Conservation (phyloP, 2,113 vertebrate genomes). For the Lamprologus lemairii region DNA sequence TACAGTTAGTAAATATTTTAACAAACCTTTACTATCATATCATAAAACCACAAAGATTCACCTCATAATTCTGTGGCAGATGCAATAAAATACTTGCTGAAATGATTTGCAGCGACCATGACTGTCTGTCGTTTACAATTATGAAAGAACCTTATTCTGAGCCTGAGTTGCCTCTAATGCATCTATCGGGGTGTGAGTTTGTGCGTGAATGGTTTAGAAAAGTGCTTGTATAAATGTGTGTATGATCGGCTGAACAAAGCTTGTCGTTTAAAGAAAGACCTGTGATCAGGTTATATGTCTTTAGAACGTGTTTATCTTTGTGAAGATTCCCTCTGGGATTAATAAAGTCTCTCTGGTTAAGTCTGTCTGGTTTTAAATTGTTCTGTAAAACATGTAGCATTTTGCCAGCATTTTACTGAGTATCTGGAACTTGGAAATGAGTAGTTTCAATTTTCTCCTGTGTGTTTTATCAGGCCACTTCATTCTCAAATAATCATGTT, state of each 20-base stretch:
- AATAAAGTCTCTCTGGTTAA: background rate
- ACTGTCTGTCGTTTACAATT: background rate
- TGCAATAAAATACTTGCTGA: background rate
- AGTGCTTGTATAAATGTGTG: background rate
- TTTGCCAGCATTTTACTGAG: background rate
- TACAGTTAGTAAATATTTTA: background rate
- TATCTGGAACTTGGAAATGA: background rate
- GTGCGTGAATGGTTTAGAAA: background rate
- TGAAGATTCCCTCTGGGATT: background rate
- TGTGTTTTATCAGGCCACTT: background rate
- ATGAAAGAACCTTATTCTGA: background rate
- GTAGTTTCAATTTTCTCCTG: background rate
- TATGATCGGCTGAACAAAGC: background rate
- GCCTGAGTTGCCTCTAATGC: background rate
- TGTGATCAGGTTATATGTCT: background rate
- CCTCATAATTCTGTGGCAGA: background rate
- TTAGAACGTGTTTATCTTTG: background rate
- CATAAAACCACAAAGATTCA: background rate
- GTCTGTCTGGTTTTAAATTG: background rate
- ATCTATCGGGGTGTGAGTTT: background rate
- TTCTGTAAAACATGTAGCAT: background rate
- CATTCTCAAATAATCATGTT: background rate
- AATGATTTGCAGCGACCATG: background rate
- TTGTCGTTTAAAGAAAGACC: background rate
- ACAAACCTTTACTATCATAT: background rate